phyloP scores from a whole-genome alignment of 2,888 invertebrate species.

The Magallana nippona region DNA sequence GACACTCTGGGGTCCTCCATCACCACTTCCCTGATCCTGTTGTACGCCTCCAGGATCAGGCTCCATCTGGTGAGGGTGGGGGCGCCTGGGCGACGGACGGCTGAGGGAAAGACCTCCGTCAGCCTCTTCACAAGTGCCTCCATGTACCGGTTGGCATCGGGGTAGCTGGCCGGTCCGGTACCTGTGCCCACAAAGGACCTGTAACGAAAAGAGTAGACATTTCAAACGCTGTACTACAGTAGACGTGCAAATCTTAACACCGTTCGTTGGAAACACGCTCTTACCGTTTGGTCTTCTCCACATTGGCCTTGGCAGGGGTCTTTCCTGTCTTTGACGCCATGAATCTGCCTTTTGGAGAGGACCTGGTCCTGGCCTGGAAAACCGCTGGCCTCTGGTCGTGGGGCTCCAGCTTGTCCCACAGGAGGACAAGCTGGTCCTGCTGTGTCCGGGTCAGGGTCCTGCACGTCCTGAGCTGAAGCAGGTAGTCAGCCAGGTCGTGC shows the following conservation, averaged over 20 bases:
- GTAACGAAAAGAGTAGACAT: neutral
- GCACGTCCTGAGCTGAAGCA: neutral
- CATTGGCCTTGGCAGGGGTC: neutral
- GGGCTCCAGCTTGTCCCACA: slow-evolving; percentile 25
- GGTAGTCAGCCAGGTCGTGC: slow-evolving; percentile 13
- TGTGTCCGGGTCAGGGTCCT: slow-evolving; percentile 4
- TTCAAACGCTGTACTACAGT: no score
- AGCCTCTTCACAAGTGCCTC: slow-evolving; percentile 40
- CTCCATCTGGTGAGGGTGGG: slow-evolving; percentile 28
- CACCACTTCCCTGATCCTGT: slow-evolving; percentile 38
- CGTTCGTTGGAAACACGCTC: neutral
- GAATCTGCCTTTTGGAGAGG: slow-evolving; percentile 35
- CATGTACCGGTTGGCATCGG: slow-evolving; percentile 45
- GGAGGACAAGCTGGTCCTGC: neutral
- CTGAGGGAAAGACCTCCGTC: neutral
- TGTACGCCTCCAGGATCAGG: slow-evolving; percentile 21
- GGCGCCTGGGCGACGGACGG: neutral
- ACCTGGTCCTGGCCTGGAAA: slow-evolving; percentile 36
- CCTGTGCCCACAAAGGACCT: slow-evolving; percentile 44
- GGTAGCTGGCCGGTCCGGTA: slow-evolving; percentile 38
- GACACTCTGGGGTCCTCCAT: slow-evolving; percentile 31
- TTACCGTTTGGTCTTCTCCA: slow-evolving; percentile 28
- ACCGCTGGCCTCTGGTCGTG: slow-evolving; percentile 39
- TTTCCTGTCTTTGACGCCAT: slow-evolving; percentile 24
- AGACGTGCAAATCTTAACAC: no score